phyloP scores from a whole-genome alignment of 2,888 invertebrate genomes.

The Volucella bombylans region DNA sequence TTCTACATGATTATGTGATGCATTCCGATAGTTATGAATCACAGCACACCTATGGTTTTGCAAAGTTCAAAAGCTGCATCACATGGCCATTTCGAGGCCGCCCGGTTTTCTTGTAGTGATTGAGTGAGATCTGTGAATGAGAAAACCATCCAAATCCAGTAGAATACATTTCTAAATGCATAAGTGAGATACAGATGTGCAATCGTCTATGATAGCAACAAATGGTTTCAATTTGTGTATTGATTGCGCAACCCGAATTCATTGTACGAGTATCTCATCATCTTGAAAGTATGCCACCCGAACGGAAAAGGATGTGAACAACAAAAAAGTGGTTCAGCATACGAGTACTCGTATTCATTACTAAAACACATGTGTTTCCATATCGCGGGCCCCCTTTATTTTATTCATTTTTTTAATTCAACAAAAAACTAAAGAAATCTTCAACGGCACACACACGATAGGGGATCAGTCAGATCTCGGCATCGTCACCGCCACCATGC shows the following conservation, averaged over 20 bases:
- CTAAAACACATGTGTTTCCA: constrained; percentile 37
- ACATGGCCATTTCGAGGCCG: no score
- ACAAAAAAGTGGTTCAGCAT: constrained; percentile 13
- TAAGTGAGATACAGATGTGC: no score
- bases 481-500: constrained; percentile 40
- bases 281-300: constrained; percentile 49
- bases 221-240: neutral
- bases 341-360: constrained; percentile 7
- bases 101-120: no score
- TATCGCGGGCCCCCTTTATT: constrained; percentile 23
- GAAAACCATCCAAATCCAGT: no score
- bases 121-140: no score
- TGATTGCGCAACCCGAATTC: constrained; percentile 6
- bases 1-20: no score
- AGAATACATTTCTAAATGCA: no score
- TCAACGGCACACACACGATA: constrained; percentile 38
- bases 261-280: constrained; percentile 28
- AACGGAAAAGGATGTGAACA: constrained; percentile 66
- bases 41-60: no score
- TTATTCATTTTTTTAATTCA: constrained; percentile 29
- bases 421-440: constrained; percentile 31
- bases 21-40: no score
- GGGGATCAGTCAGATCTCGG: constrained; percentile 45
- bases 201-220: no score
- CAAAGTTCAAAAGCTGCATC: no score